Base-by-base conservation (phyloP, 1,140 invertebrate species). In the Hyposmocoma kahamanoa region DNA sequence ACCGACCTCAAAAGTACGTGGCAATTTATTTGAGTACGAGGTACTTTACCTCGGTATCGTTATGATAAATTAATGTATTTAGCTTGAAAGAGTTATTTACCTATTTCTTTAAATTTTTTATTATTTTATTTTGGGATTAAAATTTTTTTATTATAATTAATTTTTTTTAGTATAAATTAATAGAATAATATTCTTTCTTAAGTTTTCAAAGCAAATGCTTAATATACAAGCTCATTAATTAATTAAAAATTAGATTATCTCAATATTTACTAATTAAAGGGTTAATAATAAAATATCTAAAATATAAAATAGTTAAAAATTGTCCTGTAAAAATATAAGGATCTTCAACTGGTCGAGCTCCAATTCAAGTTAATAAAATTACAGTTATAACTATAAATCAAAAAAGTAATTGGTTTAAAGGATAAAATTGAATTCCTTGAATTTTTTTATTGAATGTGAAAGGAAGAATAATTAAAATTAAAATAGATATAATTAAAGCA, bases 181-280 rank as follows among this genome's bases (percentile, higher is more conserved):
- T 88, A 87, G 82, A 84, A 85, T 70, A 67, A 22, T 64, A 68
- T 84, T 85, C 78, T 90, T 86, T 89, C 55, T 84, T 87, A 88
- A 89, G 84, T 87, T 91, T 91, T 90, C 88, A 91, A 90, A 88
- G 87, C 87, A 90, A 87, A 88, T 81, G 81, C 87, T 89, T 90
- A 69, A 77, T 19, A n/a, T n/a, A 86, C 84, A 89, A 89, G 84
- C 68, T 88, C 84, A 88, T 88, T 87, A 87, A 87, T 82, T 87
- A 80, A 53, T 79, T 83, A 67, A 73, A 59, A 59, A 81, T 62
- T 56, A 86, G 53, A 54, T 86, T 84, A 82, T 90, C 86, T 87
- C 87, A 89, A 56, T 72, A 54, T 72, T 83, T 86, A 50, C 50
- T 67, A 50, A 84, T 56, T 56, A 89, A 24, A 3, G 87, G 85